Base-by-base conservation (phyloP, 2,888 invertebrate genomes). In the Synergus japonicus region DNA sequence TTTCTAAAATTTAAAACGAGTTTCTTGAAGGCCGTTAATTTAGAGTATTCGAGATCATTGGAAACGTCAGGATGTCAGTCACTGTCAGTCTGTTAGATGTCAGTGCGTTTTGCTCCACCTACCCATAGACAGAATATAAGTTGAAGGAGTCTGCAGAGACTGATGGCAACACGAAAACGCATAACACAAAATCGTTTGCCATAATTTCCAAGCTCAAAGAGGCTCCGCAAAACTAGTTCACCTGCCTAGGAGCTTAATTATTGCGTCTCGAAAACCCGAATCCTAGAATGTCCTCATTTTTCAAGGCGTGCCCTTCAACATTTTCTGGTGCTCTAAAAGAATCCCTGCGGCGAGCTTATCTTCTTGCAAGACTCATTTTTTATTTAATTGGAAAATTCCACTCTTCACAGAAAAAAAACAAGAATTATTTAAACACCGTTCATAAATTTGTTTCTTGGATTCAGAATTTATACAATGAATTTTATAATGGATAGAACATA, bases 31-130 rank as follows among this genome's bases (percentile, higher is more conserved):
- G 54, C 41, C 69, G 69, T 54, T 81, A 73, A 81, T 90, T 89
- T 88, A 84, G 86, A 85, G 85, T 87, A 90, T 89, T 89, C 87
- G 87, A 89, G 90, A 90, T 90, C 89, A 90, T 90, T 89, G 88
- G 88, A 89, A 89, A 90, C 85, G 91, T 89, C 90, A 86, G 87
- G 84, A 87, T 86, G 91, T 91, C 91, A 89, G 89, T 90, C 90
- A 90, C 89, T 85, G 90, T 90, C 90, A 88, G 84, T 82, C 82
- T 79, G 83, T 82, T 80, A 77, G 76, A 83, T 81, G 81, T 83
- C 73, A 73, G 78, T 82, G 80, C 77, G 66, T 79, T 81, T 78
- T 76, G 84, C 84, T 87, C 88, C 84, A 84, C 83, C 83, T 37
- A 4, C 83, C 64, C 81, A 63, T 18, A 73, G 37, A 9, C 10